Evolutionary conservation across 1,140 invertebrate genomes (phyloP).

Genomic region (Calliphora vicina): DNA sequence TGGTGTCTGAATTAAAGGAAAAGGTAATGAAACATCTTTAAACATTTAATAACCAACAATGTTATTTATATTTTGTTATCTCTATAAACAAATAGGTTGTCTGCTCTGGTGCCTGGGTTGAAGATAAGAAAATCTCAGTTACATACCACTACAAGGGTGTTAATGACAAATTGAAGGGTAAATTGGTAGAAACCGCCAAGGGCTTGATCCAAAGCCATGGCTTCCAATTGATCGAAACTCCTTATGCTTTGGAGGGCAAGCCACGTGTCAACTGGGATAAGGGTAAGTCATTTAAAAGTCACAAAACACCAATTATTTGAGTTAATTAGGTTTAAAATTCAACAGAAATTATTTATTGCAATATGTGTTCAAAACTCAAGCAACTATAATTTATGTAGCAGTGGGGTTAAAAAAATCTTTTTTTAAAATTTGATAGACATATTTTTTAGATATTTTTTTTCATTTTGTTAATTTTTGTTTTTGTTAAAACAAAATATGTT

Average conservation of each 20-base stretch:
- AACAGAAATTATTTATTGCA: neutral
- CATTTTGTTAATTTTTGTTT: neutral
- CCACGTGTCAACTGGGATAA: slow-evolving; percentile 93
- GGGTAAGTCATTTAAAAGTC: slow-evolving; percentile 61
- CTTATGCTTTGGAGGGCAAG: slow-evolving; percentile 86
- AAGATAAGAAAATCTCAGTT: slow-evolving; percentile 87
- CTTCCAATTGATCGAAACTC: slow-evolving; percentile 80
- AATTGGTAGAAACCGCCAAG: slow-evolving; percentile 74
- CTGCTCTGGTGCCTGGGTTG: slow-evolving; percentile 88
- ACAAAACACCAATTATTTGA: neutral
- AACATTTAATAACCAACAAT: neutral
- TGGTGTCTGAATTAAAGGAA: slow-evolving; percentile 82
- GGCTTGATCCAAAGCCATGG: slow-evolving; percentile 77
- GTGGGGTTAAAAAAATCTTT: neutral
- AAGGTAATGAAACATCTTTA: slow-evolving; percentile 66
- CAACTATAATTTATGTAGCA: neutral
- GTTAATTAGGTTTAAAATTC: neutral
- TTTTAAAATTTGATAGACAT: neutral
- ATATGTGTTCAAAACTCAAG: neutral
- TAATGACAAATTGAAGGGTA: slow-evolving; percentile 71
- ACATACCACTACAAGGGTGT: slow-evolving; percentile 90
- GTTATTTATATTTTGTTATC: neutral
- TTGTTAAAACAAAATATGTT: neutral
- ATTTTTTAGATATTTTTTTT: neutral
- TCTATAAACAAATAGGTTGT: slow-evolving; percentile 75